Base-by-base conservation (phyloP, 2,888 invertebrate genomes). In the Ramazzottius varieornatus region DNA sequence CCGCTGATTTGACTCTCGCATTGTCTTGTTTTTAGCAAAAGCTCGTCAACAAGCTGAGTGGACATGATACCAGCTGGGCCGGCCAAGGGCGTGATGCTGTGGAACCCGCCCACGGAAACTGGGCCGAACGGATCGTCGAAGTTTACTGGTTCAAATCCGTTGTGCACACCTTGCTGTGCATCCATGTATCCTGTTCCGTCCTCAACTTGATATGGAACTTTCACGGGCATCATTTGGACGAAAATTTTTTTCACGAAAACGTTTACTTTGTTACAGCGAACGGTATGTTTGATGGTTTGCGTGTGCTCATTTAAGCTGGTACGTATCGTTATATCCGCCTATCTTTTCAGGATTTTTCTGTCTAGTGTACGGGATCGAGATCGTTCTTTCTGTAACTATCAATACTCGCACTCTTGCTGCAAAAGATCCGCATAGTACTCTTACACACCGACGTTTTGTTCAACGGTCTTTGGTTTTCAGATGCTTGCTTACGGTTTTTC, bases 401-500 rank as follows among this genome's bases (percentile, higher is more conserved):
- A 8, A 4, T 54, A 54, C 29, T 54, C 29, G 40, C 8, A 8
- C 40, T 40, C 20, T 40, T 40, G 40, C 40, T 40, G n/a, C n/a
- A n/a, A n/a, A n/a, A n/a, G n/a, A n/a, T 40, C 20, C 40, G 40
- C 20, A 40, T 40, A 13, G 13, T 8, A 40, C 20, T 40, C 13
- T 40, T 40, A 13, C 13, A 40, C 8, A 13, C 13, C 20, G 8
- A 13, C 13, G 13, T 40, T 40, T 40, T 8, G 13, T 40, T 40
- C 40, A 13, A 13, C 40, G 20, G 20, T 40, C 20, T 20, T 40
- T 40, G 20, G 8, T 40, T n/a, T 66, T 16, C 33, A 73, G 73
- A 65, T 72, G 13, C 4, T 70, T 13, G 71, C 70, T 0, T 69
- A 71, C 65, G 68, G 70, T 32, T 68, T 67, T 33, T 63, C 69